Conservation (phyloP, 2,113 vertebrate species). For the Melanerpes formicivorus region DNA sequence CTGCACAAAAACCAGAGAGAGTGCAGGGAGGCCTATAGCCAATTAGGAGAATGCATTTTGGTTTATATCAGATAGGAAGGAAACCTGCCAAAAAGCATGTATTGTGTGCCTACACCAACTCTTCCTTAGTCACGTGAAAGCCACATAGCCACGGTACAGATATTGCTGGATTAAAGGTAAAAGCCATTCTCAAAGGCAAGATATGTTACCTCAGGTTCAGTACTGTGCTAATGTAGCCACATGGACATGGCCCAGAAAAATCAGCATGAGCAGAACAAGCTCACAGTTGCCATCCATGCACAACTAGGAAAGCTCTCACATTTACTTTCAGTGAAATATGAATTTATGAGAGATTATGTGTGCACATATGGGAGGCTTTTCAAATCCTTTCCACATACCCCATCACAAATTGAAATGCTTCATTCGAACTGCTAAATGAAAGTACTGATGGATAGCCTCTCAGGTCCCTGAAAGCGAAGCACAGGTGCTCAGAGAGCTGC, state of each 20-base stretch:
- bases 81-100: background rate
- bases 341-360: background rate
- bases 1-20: background rate
- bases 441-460: background rate
- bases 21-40: background rate
- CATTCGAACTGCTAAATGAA: background rate
- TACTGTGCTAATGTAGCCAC: background rate
- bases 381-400: background rate
- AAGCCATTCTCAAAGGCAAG: background rate
- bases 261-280: background rate
- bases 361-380: background rate
- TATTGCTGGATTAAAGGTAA: background rate
- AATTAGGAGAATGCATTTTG: background rate
- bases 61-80: background rate
- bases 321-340: background rate
- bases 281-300: background rate
- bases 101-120: accelerated
- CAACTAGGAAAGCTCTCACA: background rate
- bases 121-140: background rate
- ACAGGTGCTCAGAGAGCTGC: background rate
- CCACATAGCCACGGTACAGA: accelerated
- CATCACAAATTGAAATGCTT: background rate
- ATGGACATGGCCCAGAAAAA: background rate
- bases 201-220: background rate
- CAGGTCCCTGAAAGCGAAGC: background rate